Conservation (phyloP, 2,888 invertebrate species). For the Hipparchia semele region DNA sequence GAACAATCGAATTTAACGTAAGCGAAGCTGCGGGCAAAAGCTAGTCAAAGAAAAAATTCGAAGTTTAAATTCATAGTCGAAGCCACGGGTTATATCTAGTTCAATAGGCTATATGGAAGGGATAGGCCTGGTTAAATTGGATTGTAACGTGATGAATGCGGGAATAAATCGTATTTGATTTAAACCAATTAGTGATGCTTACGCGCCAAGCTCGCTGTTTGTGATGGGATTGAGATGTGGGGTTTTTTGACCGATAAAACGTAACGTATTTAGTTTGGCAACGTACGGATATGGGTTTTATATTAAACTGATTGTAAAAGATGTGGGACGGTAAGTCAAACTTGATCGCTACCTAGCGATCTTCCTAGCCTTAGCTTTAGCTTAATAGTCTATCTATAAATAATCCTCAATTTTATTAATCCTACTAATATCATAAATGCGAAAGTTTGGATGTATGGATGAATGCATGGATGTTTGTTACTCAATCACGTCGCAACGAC, state of each 20-base stretch:
- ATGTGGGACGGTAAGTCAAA: too few relatives aligned
- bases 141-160: constrained; percentile 53
- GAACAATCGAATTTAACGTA: too few relatives aligned
- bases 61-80: neutral
- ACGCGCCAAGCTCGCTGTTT: constrained; percentile 66
- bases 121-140: constrained; percentile 49
- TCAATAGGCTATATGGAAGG: constrained; percentile 28
- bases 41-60: neutral
- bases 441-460: too few relatives aligned
- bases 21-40: too few relatives aligned
- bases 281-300: constrained; percentile 45
- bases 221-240: constrained; percentile 53
- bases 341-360: too few relatives aligned
- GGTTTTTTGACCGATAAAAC: constrained; percentile 50
- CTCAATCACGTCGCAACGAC: too few relatives aligned
- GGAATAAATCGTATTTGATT: constrained; percentile 75
- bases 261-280: constrained; percentile 46
- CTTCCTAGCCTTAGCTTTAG: too few relatives aligned
- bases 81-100: neutral
- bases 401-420: too few relatives aligned
- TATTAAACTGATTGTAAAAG: neutral
- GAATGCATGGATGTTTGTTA: too few relatives aligned
- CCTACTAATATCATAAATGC: too few relatives aligned
- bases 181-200: constrained; percentile 81
- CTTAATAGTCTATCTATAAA: too few relatives aligned